A percentile compares a stretch with the other conserved stretches of the same genome.
Conservation (phyloP, 2,888 invertebrate species). For the Hypomecis punctinalis region DNA sequence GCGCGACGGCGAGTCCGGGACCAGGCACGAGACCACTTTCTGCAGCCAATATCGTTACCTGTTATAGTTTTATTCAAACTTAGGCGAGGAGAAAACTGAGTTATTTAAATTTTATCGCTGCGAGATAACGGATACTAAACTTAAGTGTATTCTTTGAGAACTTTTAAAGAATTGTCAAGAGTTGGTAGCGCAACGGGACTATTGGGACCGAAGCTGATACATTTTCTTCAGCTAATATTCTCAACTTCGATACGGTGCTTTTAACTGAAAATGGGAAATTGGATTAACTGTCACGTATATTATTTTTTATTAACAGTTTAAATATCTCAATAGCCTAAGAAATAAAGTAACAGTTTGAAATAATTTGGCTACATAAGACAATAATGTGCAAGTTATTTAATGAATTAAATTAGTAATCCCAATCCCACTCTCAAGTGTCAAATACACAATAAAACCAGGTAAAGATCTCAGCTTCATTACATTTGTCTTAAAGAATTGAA, state of each 20-base stretch:
- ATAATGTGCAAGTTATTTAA: not conserved
- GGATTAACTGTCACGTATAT: no score
- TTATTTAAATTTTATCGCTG: constrained; percentile 24
- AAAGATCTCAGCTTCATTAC: constrained; percentile 25
- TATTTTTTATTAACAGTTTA: no score
- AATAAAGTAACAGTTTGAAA: no score
- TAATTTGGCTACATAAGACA: no score
- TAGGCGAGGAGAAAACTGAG: constrained; percentile 13
- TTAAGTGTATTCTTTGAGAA: constrained; percentile 16
- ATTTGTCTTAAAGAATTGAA: constrained; percentile 67
- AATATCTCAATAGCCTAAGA: no score
- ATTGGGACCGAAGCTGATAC: constrained; percentile 19
- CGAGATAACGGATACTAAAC: constrained; percentile 12
- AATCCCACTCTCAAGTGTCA: not conserved
- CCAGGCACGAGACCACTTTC: constrained; percentile 45
- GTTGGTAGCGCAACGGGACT: constrained; percentile 21
- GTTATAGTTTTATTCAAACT: constrained; percentile 25
- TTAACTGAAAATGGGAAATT: not conserved
- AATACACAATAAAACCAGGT: constrained; percentile 4
- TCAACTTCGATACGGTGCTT: constrained; percentile 5
- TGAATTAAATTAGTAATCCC: no score
- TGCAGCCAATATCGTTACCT: constrained; percentile 36
- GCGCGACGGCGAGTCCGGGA: constrained; percentile 58
- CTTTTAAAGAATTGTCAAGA: constrained; percentile 20
- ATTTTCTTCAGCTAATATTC: not conserved